Evolutionary conservation across 2,113 vertebrate species (phyloP).

Genomic region (Labrus mixtus): DNA sequence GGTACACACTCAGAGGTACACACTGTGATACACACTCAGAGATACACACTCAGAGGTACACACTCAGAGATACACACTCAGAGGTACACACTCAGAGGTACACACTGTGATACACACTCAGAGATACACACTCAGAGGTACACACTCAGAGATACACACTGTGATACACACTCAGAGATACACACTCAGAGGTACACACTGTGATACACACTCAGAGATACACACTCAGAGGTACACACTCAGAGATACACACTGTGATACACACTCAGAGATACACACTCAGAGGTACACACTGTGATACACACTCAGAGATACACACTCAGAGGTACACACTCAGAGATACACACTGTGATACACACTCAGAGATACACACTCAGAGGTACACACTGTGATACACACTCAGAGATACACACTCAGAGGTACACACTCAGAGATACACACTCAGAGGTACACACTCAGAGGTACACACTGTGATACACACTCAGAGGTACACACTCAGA

Average conservation of each 20-base stretch:
- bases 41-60: constrained; percentile 47
- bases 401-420: constrained; percentile 36
- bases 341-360: too few relatives aligned
- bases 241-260: neutral
- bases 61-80: neutral
- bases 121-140: constrained; percentile 48
- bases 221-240: constrained; percentile 49
- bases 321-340: constrained; percentile 47
- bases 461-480: neutral
- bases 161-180: too few relatives aligned
- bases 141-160: neutral
- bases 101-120: neutral
- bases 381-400: neutral
- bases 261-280: constrained; percentile 63
- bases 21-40: neutral
- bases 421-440: neutral
- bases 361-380: constrained; percentile 45
- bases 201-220: neutral
- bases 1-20: constrained; percentile 17
- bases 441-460: constrained; percentile 50
- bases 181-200: neutral
- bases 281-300: neutral
- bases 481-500: too few relatives aligned
- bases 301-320: neutral
- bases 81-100: constrained; percentile 41